phyloP scores from a whole-genome alignment of 2,113 vertebrate species.

The Chionodraco myersi region DNA sequence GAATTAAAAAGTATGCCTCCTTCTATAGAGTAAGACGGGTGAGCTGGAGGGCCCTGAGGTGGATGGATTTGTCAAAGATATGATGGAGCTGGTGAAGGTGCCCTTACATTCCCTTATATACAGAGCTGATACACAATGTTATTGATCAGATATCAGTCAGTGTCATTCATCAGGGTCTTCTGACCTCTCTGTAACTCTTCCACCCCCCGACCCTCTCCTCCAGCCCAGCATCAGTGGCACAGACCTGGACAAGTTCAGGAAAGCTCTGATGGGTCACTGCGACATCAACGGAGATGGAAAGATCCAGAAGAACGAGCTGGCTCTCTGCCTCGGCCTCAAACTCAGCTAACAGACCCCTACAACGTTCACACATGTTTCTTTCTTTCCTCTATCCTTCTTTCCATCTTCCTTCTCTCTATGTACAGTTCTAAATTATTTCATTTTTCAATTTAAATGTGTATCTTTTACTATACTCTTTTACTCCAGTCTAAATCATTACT shows the following conservation, averaged over 20 bases:
- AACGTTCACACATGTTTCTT: accelerated
- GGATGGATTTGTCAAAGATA: conserved; percentile 97
- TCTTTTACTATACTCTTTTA: background rate
- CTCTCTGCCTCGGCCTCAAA: conserved; percentile 93
- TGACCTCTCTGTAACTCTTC: conserved; percentile 1
- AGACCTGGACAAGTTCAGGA: conserved; percentile 92
- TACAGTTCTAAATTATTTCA: background rate
- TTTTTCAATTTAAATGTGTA: background rate
- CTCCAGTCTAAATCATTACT: background rate
- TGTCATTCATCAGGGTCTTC: background rate
- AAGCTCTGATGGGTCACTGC: conserved; percentile 91
- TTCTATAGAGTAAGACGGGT: conserved; percentile 90
- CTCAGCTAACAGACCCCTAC: conserved; percentile 67
- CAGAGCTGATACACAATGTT: background rate
- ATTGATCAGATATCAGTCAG: background rate
- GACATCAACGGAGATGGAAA: conserved; percentile 94
- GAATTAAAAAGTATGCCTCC: too few species aligned
- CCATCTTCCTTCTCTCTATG: background rate
- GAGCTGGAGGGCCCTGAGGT: conserved; percentile 95
- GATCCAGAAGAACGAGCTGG: conserved; percentile 95
- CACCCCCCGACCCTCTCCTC: conserved; percentile 46
- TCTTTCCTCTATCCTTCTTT: background rate
- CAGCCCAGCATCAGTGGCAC: conserved; percentile 91
- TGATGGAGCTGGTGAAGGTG: conserved; percentile 98
- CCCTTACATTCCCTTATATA: background rate